These are phyloP conservation scores for Laspeyria flexula DNA, from an alignment of 2,888 invertebrate genomes.

Conservation along the genomic window DNA sequence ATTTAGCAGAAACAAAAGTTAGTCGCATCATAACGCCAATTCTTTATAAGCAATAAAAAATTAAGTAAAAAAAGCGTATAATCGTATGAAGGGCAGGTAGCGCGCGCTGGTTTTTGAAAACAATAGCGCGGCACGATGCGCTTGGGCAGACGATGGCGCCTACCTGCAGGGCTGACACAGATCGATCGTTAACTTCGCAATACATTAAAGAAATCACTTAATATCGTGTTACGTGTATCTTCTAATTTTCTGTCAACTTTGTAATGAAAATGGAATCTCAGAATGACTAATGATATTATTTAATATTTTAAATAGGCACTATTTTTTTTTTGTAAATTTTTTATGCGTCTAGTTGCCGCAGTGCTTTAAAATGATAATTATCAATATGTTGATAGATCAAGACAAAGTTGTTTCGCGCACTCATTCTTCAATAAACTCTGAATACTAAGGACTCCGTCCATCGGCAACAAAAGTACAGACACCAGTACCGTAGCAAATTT, in stretches of 20 bases:
- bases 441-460: no score
- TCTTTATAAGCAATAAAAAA: constrained; percentile 29
- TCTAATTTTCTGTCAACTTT: neutral
- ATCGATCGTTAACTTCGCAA: neutral
- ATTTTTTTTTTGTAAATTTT: no score
- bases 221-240: neutral
- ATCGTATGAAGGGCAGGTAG: constrained; percentile 55
- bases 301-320: no score
- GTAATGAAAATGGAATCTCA: no score
- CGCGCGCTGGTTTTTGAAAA: constrained; percentile 48
- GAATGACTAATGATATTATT: no score
- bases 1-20: constrained; percentile 18
- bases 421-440: no score
- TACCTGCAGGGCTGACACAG: constrained; percentile 51
- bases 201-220: neutral
- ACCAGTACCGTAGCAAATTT: no score
- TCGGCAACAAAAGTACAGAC: no score
- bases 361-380: no score
- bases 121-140: constrained; percentile 50
- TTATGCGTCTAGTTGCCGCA: no score
- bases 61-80: constrained; percentile 38
- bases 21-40: constrained; percentile 35
- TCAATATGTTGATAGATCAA: no score
- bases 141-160: constrained; percentile 49
- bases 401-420: no score